Conservation (phyloP, 2,113 vertebrate genomes). For the Larimichthys crocea region DNA sequence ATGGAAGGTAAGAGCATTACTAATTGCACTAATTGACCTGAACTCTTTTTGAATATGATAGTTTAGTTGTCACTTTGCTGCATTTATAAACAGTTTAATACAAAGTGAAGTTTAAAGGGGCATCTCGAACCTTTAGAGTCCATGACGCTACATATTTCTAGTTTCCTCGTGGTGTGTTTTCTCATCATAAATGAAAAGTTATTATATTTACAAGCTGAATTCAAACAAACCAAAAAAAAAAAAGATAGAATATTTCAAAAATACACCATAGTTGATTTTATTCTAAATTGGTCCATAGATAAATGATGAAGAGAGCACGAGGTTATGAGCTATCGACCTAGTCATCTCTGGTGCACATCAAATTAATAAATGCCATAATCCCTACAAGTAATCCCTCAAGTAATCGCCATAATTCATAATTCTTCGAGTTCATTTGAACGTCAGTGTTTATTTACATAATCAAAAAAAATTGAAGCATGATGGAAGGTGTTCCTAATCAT, state of each 20-base stretch:
- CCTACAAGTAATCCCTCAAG: slow-evolving; percentile 53
- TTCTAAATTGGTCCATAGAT: slow-evolving; percentile 64
- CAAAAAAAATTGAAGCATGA: slow-evolving; percentile 22
- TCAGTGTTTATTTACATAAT: slow-evolving; percentile 78
- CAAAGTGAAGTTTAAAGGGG: slow-evolving; percentile 48
- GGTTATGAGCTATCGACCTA: slow-evolving; percentile 46
- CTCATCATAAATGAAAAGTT: slow-evolving; percentile 25
- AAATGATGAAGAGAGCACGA: slow-evolving; percentile 50
- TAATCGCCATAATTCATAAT: slow-evolving; percentile 59
- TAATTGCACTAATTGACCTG: slow-evolving; percentile 69
- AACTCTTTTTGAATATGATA: slow-evolving; percentile 58
- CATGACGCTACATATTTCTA: slow-evolving; percentile 63
- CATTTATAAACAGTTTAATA: slow-evolving; percentile 53
- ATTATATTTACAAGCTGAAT: slow-evolving; percentile 73
- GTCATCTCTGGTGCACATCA: slow-evolving; percentile 57
- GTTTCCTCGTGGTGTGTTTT: slow-evolving; percentile 24
- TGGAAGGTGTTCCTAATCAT: slow-evolving; percentile 49
- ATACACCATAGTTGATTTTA: slow-evolving; percentile 54
- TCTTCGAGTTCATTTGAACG: slow-evolving; percentile 64
- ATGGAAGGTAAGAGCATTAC: slow-evolving; percentile 65
- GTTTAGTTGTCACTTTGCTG: slow-evolving; percentile 53
- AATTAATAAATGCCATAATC: slow-evolving; percentile 70
- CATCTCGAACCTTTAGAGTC: slow-evolving; percentile 43
- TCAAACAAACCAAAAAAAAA: slow-evolving; percentile 29
- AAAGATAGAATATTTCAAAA: slow-evolving; percentile 52